Base-by-base conservation (phyloP, 2,888 invertebrate genomes). In the Kryphioiulus occultus region DNA sequence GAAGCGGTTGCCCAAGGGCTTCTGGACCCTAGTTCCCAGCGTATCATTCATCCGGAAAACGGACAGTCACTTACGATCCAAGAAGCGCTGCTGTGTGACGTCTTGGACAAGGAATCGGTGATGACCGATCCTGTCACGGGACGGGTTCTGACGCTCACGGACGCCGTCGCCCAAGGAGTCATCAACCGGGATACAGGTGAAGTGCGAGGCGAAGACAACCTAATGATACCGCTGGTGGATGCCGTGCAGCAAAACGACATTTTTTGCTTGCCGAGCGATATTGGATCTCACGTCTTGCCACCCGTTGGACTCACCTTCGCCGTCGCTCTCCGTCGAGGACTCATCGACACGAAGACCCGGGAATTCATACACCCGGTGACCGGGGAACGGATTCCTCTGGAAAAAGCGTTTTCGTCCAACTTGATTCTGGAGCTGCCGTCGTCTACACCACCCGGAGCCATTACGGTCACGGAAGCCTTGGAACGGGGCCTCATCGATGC, bases 1-100 rank as follows among this genome's bases (percentile, higher is more conserved):
- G 96, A 97, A 92, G 94, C 98, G 84, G 94, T 96, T 89, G 94
- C 95, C 89, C 97, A 97, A 92, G 98, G 98, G 85, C 94, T 98
- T 47, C 94, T 98, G 89, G 96, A 96, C 91, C 94, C 94, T 5
- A 92, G 92, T 44, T 94, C 94, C 19, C 94, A 95, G 89, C 95
- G 95, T 92, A 95, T 97, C 88, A 94, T 98, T 89, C 97, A 97
- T 92, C 97, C 97, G 1, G 97, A 97, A 92, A 96, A 96, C 32
- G 97, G 97, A 1, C 94, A 93, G 90, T 94, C 95, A 89, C 93
- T 98, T 87, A 95, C 95, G 88, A 93, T 98, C 89, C 94, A 95
- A 90, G 96, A 97, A 93, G 96, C 98, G 39, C 95, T 98, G 86
- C 94, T 90, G n/a, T 90, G 91, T 85, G 92, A 91, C 59, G 90